Conservation (phyloP, 2,113 vertebrate genomes). For the Chlamydotis undulata region DNA sequence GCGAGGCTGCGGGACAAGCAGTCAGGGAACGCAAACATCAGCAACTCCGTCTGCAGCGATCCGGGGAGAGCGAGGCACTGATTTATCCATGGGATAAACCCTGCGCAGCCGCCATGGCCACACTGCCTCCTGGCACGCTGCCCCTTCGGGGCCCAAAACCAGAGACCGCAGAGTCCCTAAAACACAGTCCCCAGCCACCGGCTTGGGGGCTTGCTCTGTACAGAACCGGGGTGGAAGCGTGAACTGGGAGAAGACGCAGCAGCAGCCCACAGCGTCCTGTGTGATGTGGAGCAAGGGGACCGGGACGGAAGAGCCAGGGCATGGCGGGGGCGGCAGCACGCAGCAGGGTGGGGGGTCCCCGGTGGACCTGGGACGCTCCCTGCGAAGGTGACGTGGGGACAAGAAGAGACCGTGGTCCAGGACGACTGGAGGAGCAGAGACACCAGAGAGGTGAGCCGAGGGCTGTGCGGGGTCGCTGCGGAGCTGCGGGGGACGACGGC, state of each 20-base stretch:
- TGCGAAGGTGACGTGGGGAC: not conserved
- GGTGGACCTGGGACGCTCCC: not conserved
- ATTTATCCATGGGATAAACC: not conserved
- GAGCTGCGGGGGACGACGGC: not conserved
- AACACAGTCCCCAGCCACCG: rapidly evolving
- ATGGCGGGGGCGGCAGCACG: rapidly evolving
- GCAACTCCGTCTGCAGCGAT: not conserved
- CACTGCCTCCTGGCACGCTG: rapidly evolving
- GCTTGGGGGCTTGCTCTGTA: not conserved
- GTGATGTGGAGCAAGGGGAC: not conserved
- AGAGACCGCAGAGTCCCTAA: not conserved
- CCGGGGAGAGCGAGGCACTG: not conserved
- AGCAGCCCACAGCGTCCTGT: not conserved
- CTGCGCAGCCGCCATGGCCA: rapidly evolving
- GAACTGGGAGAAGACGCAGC: not conserved
- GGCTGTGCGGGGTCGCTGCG: not conserved
- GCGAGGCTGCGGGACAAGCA: not conserved
- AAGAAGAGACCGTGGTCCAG: not conserved
- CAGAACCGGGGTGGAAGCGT: rapidly evolving
- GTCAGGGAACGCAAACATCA: not conserved
- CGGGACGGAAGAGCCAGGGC: rapidly evolving
- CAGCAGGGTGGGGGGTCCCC: rapidly evolving
- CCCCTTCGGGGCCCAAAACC: rapidly evolving
- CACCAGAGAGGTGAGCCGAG: rapidly evolving
- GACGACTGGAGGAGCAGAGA: not conserved